Evolutionary conservation across 2,797 vertebrate genomes (phyloP), one percentile per base, ranked within the genome.

Genomic region (Setipinna tenuifilis): DNA sequence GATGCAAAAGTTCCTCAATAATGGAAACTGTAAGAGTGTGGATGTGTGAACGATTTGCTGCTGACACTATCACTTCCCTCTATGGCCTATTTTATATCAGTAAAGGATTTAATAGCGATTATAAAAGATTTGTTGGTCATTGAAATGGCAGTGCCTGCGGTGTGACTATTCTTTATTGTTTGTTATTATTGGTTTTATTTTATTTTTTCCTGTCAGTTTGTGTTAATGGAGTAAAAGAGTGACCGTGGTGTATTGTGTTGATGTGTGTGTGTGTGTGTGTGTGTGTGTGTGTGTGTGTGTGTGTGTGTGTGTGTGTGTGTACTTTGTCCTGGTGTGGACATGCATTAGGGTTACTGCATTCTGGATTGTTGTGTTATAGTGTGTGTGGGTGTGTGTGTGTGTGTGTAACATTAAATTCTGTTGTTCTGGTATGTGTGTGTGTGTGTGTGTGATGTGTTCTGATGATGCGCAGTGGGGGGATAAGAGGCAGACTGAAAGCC

Each of bases 401-500:
- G 50, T 54, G 50, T 54, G 50, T 54, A 2, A 41, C 35, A 41
- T 41, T 41, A 41, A 5, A 41, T 41, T 41, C 35, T 41, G 35
- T 41, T 59, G 57, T 58, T 58, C 14, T 58, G 16, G 59, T 9
- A 0, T 71, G 65, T 71, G 25, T 71, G 65, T 71, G 68, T 75
- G 68, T 75, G 68, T 75, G 68, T 75, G 2, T 75, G 68, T 78
- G 17, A 21, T 28, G 23, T 84, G 85, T 89, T 94, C 89, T 89
- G 90, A 91, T 89, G 85, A 88, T 90, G 87, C 92, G 90, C 92
- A 88, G 87, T 90, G 92, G 92, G 92, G 92, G 90, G 91, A 90
- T 91, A 88, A 90, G 88, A 93, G 90, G 90, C 92, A 90, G 87
- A 87, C 90, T 92, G 89, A 91, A 94, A 92, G 91, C 91, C 91